phyloP scores from a whole-genome alignment of 2,113 vertebrate genomes.

The Bubo scandiacus region DNA sequence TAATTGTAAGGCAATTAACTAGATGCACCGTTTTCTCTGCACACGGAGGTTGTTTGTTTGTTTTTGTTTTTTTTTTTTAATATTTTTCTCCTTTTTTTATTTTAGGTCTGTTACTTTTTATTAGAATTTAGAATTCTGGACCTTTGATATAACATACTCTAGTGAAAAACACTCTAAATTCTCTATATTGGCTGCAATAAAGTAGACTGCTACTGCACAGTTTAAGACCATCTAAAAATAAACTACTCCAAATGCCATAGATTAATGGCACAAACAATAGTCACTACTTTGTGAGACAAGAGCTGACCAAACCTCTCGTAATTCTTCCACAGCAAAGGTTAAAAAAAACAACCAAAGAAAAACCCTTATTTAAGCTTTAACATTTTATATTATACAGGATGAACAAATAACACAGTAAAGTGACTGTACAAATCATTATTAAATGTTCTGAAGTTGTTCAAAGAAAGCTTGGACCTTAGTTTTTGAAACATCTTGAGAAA shows the following conservation, averaged over 20 bases:
- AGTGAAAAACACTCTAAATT: not conserved
- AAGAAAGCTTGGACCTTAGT: not conserved
- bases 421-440: not conserved
- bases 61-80: too few relatives aligned
- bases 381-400: not conserved
- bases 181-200: not conserved
- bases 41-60: not conserved
- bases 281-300: not conserved
- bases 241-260: not conserved
- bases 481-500: not conserved
- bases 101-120: not conserved
- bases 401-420: not conserved
- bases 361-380: not conserved
- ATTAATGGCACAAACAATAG: not conserved
- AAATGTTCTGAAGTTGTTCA: not conserved
- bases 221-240: not conserved
- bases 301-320: not conserved
- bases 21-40: not conserved
- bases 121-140: not conserved
- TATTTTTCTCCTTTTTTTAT: not conserved
- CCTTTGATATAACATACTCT: fast-evolving
- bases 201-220: not conserved
- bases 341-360: not conserved
- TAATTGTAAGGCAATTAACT: not conserved
- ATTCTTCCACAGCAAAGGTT: not conserved